Conservation (phyloP, 2,113 vertebrate species). For the Bungarus multicinctus region DNA sequence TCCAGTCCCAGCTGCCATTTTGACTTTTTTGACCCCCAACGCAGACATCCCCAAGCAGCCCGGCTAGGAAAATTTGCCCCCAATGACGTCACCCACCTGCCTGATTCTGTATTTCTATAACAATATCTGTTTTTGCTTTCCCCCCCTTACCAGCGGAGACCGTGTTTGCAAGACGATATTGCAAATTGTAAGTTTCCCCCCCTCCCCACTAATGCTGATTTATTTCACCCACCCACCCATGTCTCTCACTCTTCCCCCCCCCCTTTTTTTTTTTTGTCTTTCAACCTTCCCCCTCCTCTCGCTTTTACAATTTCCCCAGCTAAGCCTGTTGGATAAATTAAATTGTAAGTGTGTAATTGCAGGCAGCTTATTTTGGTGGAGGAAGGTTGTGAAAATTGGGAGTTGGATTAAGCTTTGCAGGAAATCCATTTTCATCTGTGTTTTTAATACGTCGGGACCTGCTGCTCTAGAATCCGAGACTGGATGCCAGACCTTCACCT, state of each 20-base stretch:
- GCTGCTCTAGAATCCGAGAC: slow-evolving; percentile 24
- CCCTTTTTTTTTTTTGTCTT: neutral
- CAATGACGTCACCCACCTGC: neutral
- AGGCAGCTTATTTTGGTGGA: neutral
- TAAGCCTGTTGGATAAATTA: slow-evolving; percentile 52
- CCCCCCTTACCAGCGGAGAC: too few species aligned
- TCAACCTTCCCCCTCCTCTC: neutral
- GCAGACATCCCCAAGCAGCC: neutral
- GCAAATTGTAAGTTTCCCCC: too few species aligned
- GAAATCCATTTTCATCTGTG: slow-evolving; percentile 58
- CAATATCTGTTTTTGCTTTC: neutral
- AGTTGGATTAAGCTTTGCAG: slow-evolving; percentile 39
- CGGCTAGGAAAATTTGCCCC: neutral
- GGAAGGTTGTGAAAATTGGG: slow-evolving; percentile 30
- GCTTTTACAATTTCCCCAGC: slow-evolving; percentile 24
- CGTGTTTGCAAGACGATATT: too few species aligned
- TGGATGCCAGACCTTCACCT: slow-evolving; percentile 32
- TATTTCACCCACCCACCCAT: neutral
- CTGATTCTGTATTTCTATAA: neutral
- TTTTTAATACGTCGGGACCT: slow-evolving; percentile 48
- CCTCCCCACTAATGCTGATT: neutral
- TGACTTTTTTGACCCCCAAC: neutral
- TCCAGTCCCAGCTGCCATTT: neutral
- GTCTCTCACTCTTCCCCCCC: neutral
- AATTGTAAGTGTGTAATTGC: slow-evolving; percentile 55